Evolutionary conservation across 1,140 invertebrate genomes (phyloP).

Genomic region (Drosophila navojoa): DNA sequence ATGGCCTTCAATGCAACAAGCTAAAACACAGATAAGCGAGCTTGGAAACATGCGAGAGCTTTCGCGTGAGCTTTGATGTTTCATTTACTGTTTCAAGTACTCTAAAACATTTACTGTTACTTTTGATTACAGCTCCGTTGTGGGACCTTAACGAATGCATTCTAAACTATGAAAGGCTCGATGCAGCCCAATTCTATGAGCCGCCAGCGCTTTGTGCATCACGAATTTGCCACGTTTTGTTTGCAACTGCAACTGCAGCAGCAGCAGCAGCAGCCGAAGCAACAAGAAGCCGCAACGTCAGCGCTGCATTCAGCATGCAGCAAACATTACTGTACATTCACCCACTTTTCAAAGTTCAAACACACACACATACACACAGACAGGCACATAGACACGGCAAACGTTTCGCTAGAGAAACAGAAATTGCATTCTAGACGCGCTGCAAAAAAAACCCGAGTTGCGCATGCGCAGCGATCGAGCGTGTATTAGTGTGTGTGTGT

Average conservation of each 20-base stretch:
- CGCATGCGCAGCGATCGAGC: constrained; percentile 66
- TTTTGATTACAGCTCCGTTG: constrained; percentile 3
- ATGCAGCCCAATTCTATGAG: constrained; percentile 42
- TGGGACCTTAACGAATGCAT: constrained; percentile 33
- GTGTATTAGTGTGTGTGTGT: constrained; percentile 36
- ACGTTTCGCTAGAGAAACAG: constrained; percentile 66
- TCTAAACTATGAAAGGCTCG: constrained; percentile 13
- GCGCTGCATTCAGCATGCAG: constrained; percentile 77
- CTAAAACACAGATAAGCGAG: constrained; percentile 18
- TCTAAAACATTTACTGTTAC: background rate
- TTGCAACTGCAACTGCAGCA: constrained; percentile 1
- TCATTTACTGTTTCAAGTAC: background rate
- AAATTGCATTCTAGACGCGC: constrained; percentile 75
- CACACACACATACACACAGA: constrained; percentile 62
- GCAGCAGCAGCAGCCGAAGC: constrained; percentile 2
- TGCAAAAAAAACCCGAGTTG: constrained; percentile 56
- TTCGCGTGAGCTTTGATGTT: background rate
- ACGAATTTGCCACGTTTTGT: constrained; percentile 79
- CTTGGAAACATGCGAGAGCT: background rate
- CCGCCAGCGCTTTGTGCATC: constrained; percentile 65
- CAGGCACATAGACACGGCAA: constrained; percentile 56
- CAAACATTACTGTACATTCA: constrained; percentile 84
- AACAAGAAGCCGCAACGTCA: constrained; percentile 19
- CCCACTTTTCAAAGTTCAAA: constrained; percentile 83
- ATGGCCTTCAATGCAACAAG: constrained; percentile 66